Conservation (phyloP, 2,888 invertebrate genomes). For the Cantharis nigra region DNA sequence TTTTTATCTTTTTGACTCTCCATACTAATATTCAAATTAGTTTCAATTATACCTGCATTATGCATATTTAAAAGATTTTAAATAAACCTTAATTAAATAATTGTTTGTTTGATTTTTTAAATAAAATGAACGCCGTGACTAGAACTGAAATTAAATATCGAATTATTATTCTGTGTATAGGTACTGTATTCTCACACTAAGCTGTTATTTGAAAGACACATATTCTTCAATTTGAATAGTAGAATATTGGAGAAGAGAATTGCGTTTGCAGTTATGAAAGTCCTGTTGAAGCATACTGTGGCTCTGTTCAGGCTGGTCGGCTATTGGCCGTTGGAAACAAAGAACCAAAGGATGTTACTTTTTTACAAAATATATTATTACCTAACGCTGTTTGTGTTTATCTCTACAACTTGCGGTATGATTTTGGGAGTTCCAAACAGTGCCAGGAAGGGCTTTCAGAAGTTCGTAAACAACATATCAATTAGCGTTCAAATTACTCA, state of each 20-base stretch:
- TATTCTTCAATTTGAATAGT: no score
- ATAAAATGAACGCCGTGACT: no score
- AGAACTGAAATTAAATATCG: no score
- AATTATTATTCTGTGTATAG: no score
- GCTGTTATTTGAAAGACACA: rapidly evolving
- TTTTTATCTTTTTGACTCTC: no score
- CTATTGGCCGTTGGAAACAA: not conserved
- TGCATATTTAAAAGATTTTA: no score
- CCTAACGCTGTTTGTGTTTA: not conserved
- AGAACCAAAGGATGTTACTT: not conserved
- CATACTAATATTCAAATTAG: no score
- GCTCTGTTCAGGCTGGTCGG: not conserved
- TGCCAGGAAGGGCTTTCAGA: not conserved
- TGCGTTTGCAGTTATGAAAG: not conserved
- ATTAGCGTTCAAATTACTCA: not conserved
- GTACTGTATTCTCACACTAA: no score
- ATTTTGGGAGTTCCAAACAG: not conserved
- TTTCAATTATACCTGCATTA: no score
- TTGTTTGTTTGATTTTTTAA: no score
- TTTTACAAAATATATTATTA: not conserved
- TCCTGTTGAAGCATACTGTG: not conserved
- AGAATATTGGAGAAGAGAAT: not conserved
- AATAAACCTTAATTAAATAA: no score
- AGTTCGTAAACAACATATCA: not conserved
- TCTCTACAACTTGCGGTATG: not conserved